phyloP scores from a whole-genome alignment of 2,888 invertebrate species.

The Clostera curtula region DNA sequence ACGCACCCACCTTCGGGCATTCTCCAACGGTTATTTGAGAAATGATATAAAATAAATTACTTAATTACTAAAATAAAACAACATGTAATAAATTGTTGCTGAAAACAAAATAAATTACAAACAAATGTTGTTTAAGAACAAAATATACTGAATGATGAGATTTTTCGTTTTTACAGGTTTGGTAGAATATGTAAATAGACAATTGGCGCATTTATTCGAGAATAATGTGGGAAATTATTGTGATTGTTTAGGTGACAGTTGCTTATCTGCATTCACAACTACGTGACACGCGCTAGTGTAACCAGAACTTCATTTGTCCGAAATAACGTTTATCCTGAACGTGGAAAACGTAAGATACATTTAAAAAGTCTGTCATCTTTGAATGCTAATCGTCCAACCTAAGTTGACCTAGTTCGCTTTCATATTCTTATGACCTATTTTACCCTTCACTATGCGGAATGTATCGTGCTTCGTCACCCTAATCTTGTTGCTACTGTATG shows the following conservation, averaged over 20 bases:
- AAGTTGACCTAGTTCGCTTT: slow-evolving; percentile 54
- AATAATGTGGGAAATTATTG: slow-evolving; percentile 36
- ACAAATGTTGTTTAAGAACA: slow-evolving; percentile 34
- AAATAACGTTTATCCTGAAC: slow-evolving; percentile 36
- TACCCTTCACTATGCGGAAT: slow-evolving; percentile 37
- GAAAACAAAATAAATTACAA: slow-evolving; percentile 32
- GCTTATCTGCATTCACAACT: slow-evolving; percentile 61
- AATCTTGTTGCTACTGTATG: slow-evolving; percentile 38
- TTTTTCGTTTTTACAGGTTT: slow-evolving; percentile 23
- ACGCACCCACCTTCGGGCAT: slow-evolving; percentile 72
- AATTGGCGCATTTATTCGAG: slow-evolving; percentile 29
- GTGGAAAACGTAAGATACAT: slow-evolving; percentile 12
- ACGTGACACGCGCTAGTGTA: slow-evolving; percentile 44
- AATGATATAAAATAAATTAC: slow-evolving; percentile 37
- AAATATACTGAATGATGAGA: slow-evolving; percentile 37
- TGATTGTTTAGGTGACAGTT: slow-evolving; percentile 50
- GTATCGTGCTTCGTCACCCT: slow-evolving; percentile 38
- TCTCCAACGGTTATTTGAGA: slow-evolving; percentile 45
- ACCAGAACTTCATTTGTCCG: slow-evolving; percentile 69
- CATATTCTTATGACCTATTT: slow-evolving; percentile 51
- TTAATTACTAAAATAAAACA: slow-evolving; percentile 24
- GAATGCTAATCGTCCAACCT: slow-evolving; percentile 37
- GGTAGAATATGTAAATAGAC: slow-evolving; percentile 19
- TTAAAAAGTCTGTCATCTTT: slow-evolving; percentile 12
- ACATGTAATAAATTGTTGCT: slow-evolving; percentile 20